These are phyloP conservation scores for Desoria tigrina DNA, from an alignment of 2,888 invertebrate genomes.

Conservation along the genomic window DNA sequence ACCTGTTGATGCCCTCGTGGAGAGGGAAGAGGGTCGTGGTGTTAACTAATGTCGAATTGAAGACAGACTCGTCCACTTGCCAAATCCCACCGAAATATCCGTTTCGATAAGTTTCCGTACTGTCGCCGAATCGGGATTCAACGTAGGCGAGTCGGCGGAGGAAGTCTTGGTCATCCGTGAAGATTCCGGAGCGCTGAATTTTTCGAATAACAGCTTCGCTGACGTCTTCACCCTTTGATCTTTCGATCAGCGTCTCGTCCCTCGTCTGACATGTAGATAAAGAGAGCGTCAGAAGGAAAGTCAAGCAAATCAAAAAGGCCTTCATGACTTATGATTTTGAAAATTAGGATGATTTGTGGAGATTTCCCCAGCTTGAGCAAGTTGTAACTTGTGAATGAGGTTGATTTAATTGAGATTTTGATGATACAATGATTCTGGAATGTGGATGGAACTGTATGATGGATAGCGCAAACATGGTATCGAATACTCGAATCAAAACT, in stretches of 20 bases:
- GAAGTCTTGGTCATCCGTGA: conserved; percentile 32
- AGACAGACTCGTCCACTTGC: conserved; percentile 28
- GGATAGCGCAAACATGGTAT: too few species aligned
- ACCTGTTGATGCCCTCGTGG: conserved; percentile 6
- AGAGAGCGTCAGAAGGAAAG: too few species aligned
- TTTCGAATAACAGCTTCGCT: conserved; percentile 24
- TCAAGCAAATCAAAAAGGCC: too few species aligned
- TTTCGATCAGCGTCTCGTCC: conserved; percentile 17
- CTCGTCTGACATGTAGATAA: neutral
- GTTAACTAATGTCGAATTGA: conserved; percentile 22
- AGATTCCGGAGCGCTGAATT: conserved; percentile 22
- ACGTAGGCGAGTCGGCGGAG: conserved; percentile 31
- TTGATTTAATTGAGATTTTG: too few species aligned
- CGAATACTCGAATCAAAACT: too few species aligned
- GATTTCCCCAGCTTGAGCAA: too few species aligned
- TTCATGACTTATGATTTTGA: too few species aligned
- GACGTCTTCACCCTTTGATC: conserved; percentile 30
- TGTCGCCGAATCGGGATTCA: conserved; percentile 30
- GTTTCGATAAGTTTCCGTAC: conserved; percentile 20
- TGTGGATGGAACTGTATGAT: too few species aligned
- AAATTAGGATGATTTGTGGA: too few species aligned
- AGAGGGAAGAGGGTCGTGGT: conserved; percentile 9
- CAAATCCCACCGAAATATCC: conserved; percentile 39
- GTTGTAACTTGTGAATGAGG: too few species aligned
- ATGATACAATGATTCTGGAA: too few species aligned